Base-by-base conservation (phyloP, 2,113 vertebrate genomes). In the Larimichthys polyactis region DNA sequence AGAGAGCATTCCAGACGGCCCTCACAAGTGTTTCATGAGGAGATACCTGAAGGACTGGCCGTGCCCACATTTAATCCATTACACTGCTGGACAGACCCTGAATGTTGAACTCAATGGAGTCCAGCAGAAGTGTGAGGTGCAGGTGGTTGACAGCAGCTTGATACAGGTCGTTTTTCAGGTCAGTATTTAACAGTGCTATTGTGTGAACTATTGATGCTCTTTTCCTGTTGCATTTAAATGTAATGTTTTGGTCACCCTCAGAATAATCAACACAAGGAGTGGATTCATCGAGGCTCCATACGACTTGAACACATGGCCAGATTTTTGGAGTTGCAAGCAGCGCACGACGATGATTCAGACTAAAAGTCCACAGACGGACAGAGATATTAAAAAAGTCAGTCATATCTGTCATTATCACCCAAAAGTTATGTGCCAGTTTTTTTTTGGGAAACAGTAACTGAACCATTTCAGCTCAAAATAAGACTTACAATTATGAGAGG, bases 241-340 rank as follows among this genome's bases (percentile, higher is more conserved):
- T 11, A 10, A 4, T 65, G 5, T 78, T 27, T 52, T 11, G 79
- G 0, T 84, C 52, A 7, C 32, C 3, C 24, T 67, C 87, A 97
- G 95, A 95, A 96, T 24, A 96, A 96, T 79, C 96, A 96, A 20
- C 95, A 96, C 0, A 97, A 95, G 3, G 97, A 99, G 81, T 99
- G 97, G 98, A 96, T 99, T 70, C 97, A 97, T 82, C 92, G 97
- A 10, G 98, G 97, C 2, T 99, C 98, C 55, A 96, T 96, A 0
- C 95, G 96, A 46, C 93, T 99, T 2, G 96, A 98, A 82, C 97
- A 97, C 75, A 96, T 98, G 94, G 96, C 96, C 14, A 62, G 69
- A 32, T 83, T 89, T 71, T 78, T 83, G 75, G 84, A 84, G 40
- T 2, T 82, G 74, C 80, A 64, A 40, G 40, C 0, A 4, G 63